Percentiles rank a stretch among this genome's conserved stretches.
Evolutionary conservation across 2,113 vertebrate genomes (phyloP).

Genomic region (Salvelinus sp.): DNA sequence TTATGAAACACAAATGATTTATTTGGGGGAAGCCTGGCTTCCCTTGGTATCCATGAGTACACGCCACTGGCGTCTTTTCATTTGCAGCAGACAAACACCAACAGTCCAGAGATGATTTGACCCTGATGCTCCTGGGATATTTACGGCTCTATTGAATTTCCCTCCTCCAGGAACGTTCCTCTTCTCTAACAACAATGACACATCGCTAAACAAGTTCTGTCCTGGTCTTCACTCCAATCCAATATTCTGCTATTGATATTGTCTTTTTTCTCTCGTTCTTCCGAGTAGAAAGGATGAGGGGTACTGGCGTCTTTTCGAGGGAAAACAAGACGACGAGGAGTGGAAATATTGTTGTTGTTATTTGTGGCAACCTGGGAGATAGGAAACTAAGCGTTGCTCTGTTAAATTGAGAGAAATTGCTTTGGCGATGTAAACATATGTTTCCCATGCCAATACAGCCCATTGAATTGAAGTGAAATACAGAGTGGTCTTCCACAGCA

Average conservation of each 20-base stretch:
- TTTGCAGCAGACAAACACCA: constrained; percentile 33
- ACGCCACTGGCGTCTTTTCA: constrained; percentile 15
- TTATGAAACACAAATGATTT: too few relatives aligned
- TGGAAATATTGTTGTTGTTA: constrained; percentile 50
- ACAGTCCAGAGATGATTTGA: not conserved
- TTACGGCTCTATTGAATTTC: constrained; percentile 64
- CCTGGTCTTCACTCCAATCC: constrained; percentile 53
- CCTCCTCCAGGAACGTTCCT: constrained; percentile 57
- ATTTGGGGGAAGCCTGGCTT: too few relatives aligned
- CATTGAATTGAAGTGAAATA: too few relatives aligned
- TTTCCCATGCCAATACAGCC: too few relatives aligned
- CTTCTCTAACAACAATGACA: constrained; percentile 53
- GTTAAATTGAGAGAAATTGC: too few relatives aligned
- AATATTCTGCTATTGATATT: too few relatives aligned
- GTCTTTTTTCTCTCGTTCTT: too few relatives aligned
- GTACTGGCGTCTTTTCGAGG: too few relatives aligned
- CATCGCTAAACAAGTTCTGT: constrained; percentile 53
- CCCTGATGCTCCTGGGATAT: constrained; percentile 36
- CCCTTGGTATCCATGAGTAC: too few relatives aligned
- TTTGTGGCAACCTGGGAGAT: constrained; percentile 19
- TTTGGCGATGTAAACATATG: too few relatives aligned
- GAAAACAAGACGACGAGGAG: too few relatives aligned
- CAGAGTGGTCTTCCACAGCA: constrained; percentile 25
- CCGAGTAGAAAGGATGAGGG: too few relatives aligned
- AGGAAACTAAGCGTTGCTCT: not conserved